Evolutionary conservation across 2,888 invertebrate genomes (phyloP).

Genomic region (Palloptera scutellata): DNA sequence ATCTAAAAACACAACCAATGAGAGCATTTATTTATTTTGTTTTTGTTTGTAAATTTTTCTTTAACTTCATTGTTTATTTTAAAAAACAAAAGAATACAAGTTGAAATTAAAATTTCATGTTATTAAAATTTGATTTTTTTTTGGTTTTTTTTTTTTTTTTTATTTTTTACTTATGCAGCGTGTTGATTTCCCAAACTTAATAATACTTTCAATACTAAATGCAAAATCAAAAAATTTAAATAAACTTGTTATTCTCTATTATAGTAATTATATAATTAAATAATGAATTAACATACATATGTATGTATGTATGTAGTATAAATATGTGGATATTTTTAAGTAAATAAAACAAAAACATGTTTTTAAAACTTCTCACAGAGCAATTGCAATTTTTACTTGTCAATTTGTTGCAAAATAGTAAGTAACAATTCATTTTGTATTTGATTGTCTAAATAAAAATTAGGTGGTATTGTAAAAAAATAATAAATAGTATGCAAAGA

Average conservation of each 20-base stretch:
- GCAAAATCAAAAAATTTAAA: conserved; percentile 10
- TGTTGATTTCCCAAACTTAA: conserved; percentile 59
- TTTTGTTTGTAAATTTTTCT: conserved; percentile 12
- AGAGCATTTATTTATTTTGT: conserved; percentile 55
- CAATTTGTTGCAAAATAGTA: too few species aligned
- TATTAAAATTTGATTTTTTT: conserved; percentile 27
- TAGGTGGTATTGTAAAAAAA: too few species aligned
- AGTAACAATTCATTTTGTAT: not conserved
- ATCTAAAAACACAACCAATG: conserved; percentile 65
- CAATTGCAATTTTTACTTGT: too few species aligned
- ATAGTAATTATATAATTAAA: not conserved
- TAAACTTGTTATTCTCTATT: conserved; percentile 1
- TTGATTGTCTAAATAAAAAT: conserved; percentile 23
- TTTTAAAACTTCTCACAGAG: not conserved
- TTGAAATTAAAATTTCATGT: not conserved
- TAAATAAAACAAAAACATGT: conserved; percentile 35
- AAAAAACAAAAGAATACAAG: not conserved
- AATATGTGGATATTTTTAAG: conserved; percentile 33
- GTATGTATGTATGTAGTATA: conserved; percentile 33
- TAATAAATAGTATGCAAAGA: too few species aligned
- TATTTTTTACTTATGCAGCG: conserved; percentile 49
- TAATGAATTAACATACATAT: conserved; percentile 13
- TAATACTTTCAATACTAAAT: conserved; percentile 26
- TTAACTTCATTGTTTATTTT: not conserved
- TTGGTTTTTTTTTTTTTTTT: conserved; percentile 35